Evolutionary conservation across 2,113 vertebrate species (phyloP), one percentile per base, ranked within the genome.

Genomic region (Cyanistes caeruleus): DNA sequence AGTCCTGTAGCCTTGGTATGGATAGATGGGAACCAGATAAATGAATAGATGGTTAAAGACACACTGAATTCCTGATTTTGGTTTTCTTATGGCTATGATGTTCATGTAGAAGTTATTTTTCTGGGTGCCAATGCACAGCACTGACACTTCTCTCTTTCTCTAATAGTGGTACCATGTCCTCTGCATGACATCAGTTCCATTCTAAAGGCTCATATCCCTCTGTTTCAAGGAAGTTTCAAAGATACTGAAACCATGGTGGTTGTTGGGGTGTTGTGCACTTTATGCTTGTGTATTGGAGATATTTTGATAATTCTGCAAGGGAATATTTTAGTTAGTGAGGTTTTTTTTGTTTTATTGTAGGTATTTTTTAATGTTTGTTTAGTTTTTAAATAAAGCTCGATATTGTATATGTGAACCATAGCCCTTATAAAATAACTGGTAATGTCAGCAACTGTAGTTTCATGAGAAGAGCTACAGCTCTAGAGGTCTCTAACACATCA

Each of bases 401-500:
- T 56, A 44, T 25, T 35, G 3, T 12, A 5, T 22, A 20, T 7
- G 41, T 27, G n/a, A 78, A 48, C 13, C 8, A 7, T 21, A 81
- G 31, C 35, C 22, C 10, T 69, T 51, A 41, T 79, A 28, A 55
- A 83, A 37, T 73, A 31, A 41, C 5, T 48, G 25, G 15, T 60
- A 48, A 7, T 56, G 58, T 23, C 53, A 89, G 49, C 82, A 69
- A 59, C 8, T 28, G 19, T 30, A 60, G 21, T 37, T 90, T 88
- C 63, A 18, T 30, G 27, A 77, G 85, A 92, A 88, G 59, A 92
- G 21, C 68, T 93, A 27, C 68, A 92, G 94, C 92, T 96, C 94
- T 95, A 95, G 90, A 96, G 94, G 94, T 97, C 95, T 95, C 90
- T 79, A 95, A 15, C 76, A 95, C 72, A 86, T 94, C 83, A 67